Evolutionary conservation across 2,113 vertebrate species (phyloP), one percentile per base, ranked within the genome.

Genomic region (Scolopax mira): DNA sequence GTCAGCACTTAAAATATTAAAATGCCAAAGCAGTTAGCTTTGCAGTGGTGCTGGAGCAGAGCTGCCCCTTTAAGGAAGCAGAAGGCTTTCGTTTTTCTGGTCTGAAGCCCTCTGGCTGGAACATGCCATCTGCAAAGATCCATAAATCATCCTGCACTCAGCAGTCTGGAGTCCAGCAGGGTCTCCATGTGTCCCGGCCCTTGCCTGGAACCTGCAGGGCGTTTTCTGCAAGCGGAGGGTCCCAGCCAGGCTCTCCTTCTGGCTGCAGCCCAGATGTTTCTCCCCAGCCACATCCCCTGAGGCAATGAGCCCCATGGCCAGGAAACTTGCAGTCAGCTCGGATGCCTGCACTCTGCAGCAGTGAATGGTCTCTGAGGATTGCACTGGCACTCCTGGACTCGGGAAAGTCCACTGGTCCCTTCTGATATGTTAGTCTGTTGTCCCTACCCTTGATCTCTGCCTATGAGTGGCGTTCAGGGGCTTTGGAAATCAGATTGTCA

Each of bases 1-100:
- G 88, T 94, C 88, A 69, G 71, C 65, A 44, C 71, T 92, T 93
- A 78, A 94, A 94, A 94, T 89, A 89, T 79, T 69, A 69, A 90
- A 82, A 85, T 28, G 60, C 73, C 71, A 54, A 61, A 88, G 74
- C 78, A 54, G 91, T 67, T 48, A 51, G 49, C 46, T 81, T 57
- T 22, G 16, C 41, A 77, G 77, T 65, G 41, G 91, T 0, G 70
- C 92, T 71, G 79, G 41, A 67, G 66, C 83, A 37, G 77, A 71
- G 58, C 91, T 94, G 85, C 9, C 74, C 85, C 88, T 90, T 61
- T 46, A 64, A 92, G 90, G 80, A 21, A 41, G 83, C 74, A 88
- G 80, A 49, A 70, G 70, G 58, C 62, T 30, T 57, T n/a, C 2
- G 4, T 44, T 86, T 37, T 79, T 58, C 61, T 89, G 96, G 9